Evolutionary conservation across 2,888 invertebrate genomes (phyloP), one percentile per base, ranked within the genome.

Genomic region (Brachyptera putata): DNA sequence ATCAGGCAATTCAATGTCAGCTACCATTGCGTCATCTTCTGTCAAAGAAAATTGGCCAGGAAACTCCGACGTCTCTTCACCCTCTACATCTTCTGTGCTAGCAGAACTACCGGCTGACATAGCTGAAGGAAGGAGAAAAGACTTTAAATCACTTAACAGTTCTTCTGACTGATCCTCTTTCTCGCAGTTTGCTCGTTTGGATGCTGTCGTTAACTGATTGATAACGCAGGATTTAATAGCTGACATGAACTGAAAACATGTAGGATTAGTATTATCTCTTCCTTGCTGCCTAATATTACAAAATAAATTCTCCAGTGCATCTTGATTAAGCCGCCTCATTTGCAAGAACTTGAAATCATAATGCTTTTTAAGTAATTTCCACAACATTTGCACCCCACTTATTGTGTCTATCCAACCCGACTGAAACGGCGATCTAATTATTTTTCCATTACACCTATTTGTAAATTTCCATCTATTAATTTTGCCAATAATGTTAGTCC

Each of bases 311-410:
- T 43, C 43, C 5, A 43, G 4, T 3, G 14, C 14, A 21, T 43
- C 43, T 43, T 43, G 43, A 18, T 43, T 43, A 11, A 43, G 21
- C 3, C 43, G n/a, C 18, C 43, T 43, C 43, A 43, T 43, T 18
- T 43, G 43, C 43, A 43, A 43, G 11, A 43, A 43, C 3, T 43
- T 43, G 18, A 43, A 18, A 5, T 21, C 21, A 18, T 11, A 3
- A 16, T 2, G 21, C 16, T 14, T 18, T 21, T 18, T 43, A 2
- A 43, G 18, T 21, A 18, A 4, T 11, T 5, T 21, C 16, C 16
- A 43, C 5, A 43, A 21, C 3, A 43, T 14, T 21, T 43, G 43
- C 21, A 21, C 43, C 16, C 43, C 43, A 4, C 43, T 14, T 5
- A 43, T 43, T 3, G 43, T 43, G 43, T 43, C 43, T 18, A 21